These are phyloP conservation scores for Trichomalopsis sarcophagae DNA, from an alignment of 1,140 invertebrate species.

Conservation along the genomic window DNA sequence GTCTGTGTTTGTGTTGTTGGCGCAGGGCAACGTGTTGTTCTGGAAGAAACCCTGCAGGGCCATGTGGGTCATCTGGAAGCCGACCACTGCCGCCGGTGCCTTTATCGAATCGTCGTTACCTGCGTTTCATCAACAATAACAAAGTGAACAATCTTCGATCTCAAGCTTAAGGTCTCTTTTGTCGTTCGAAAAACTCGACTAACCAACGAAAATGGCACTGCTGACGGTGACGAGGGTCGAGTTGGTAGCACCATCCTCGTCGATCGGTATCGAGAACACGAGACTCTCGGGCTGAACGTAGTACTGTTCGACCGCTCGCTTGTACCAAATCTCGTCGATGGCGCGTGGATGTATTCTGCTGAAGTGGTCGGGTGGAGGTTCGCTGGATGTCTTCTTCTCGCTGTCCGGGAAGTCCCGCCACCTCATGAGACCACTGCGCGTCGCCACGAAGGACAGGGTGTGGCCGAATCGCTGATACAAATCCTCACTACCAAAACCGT, in stretches of 20 bases:
- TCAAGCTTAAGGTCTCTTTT: no score
- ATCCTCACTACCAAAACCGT: constrained; percentile 78
- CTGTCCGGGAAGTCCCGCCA: constrained; percentile 86
- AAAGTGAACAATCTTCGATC: background rate
- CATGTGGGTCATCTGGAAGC: constrained; percentile 89
- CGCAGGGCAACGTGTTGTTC: constrained; percentile 79
- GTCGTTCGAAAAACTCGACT: constrained; percentile 2
- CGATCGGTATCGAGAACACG: constrained; percentile 91
- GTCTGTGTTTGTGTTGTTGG: constrained; percentile 80
- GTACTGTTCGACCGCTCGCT: constrained; percentile 92
- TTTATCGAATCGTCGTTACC: constrained; percentile 74
- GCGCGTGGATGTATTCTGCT: constrained; percentile 75
- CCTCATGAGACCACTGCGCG: constrained; percentile 90
- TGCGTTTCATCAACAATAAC: background rate
- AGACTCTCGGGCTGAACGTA: constrained; percentile 87
- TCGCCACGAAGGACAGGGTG: constrained; percentile 89
- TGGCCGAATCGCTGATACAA: constrained; percentile 90
- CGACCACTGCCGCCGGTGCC: constrained; percentile 93
- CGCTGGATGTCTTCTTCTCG: constrained; percentile 51
- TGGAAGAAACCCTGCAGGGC: constrained; percentile 84
- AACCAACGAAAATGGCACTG: constrained; percentile 86
- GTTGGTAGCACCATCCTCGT: constrained; percentile 79
- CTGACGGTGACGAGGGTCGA: constrained; percentile 90
- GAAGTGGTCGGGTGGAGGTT: constrained; percentile 65
- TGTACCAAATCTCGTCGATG: constrained; percentile 95